Percentiles rank a stretch among this genome's conserved stretches.
phyloP scores from a whole-genome alignment of 1,140 invertebrate species.

The Pachyrhynchus sulphureomaculatus region DNA sequence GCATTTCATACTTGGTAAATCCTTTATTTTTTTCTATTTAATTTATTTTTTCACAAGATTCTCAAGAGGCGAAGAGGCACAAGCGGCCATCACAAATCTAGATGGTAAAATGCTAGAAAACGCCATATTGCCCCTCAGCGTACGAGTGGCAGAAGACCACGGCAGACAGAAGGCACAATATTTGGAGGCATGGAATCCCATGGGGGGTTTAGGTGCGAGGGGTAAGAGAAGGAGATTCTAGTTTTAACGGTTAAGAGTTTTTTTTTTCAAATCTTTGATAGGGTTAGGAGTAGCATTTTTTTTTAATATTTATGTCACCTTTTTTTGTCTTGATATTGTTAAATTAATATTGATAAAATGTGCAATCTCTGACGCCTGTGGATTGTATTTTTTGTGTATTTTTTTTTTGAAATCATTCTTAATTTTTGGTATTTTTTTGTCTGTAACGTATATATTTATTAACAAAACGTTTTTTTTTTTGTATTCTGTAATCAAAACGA shows the following conservation, averaged over 20 bases:
- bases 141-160: slow-evolving; percentile 88
- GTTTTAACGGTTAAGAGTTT: not conserved
- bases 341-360: no score
- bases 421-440: not conserved
- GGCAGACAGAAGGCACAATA: slow-evolving; percentile 79
- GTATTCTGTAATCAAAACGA: not conserved
- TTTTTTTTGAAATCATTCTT: not conserved
- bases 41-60: slow-evolving; percentile 56
- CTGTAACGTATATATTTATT: not conserved
- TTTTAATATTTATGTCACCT: not conserved
- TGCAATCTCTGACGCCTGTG: no score
- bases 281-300: not conserved
- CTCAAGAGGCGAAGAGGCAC: slow-evolving; percentile 82
- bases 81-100: slow-evolving; percentile 80
- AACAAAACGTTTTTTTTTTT: not conserved
- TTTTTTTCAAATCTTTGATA: slow-evolving; percentile 4
- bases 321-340: not conserved
- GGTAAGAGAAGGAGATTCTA: slow-evolving; percentile 37
- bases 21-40: no score
- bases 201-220: slow-evolving; percentile 33
- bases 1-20: no score
- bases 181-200: slow-evolving; percentile 40
- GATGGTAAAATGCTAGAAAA: slow-evolving; percentile 85
- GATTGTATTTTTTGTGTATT: no score
- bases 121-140: slow-evolving; percentile 76